Evolutionary conservation across 2,113 vertebrate genomes (phyloP), one percentile per base, ranked within the genome.

Genomic region (Heterochromis multidens): DNA sequence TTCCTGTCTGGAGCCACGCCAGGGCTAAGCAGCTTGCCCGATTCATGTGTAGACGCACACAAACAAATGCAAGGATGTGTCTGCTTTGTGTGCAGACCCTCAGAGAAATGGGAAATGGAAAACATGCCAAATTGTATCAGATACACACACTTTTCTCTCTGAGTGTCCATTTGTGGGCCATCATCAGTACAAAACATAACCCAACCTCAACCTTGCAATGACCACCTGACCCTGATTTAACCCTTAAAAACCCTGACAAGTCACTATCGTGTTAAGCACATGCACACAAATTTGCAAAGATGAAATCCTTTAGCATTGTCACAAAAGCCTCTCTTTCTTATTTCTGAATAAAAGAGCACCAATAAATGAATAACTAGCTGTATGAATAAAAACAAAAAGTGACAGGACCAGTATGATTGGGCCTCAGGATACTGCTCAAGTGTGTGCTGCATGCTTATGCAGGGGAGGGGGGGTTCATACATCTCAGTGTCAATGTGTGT

Each of bases 331-430:
- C 59, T 59, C 60, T 35, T 2, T 80, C 60, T 35, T 2, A 76
- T 80, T 84, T 79, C 43, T 90, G 17, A 91, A 95, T 92, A 82
- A 94, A 89, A 84, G 40, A 91, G 49, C 31, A 77, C 57, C 65
- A 8, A 89, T 94, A 87, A 94, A 94, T 93, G 87, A 94, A 92
- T 93, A 91, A 95, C 21, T 58, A 90, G 58, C 17, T 3, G 19
- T 29, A 91, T 93, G 89, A 90, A 94, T 93, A 89, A 94, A 94
- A 90, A 86, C 85, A 86, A 91, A 88, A 77, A 85, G 79, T 83
- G 83, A 84, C 31, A 40, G 63, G 78, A 89, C 79, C 81, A 57
- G 77, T 81, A 79, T 79, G 83, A 91, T 80, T 7, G 85, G 59
- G 67, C 65, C 84, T 85, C 35, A 13, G 67, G 92, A 88, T 81